A percentile compares a stretch with the other conserved stretches of the same genome.
Evolutionary conservation across 2,113 vertebrate genomes (phyloP).

Genomic region (Eonycteris spelaea): DNA sequence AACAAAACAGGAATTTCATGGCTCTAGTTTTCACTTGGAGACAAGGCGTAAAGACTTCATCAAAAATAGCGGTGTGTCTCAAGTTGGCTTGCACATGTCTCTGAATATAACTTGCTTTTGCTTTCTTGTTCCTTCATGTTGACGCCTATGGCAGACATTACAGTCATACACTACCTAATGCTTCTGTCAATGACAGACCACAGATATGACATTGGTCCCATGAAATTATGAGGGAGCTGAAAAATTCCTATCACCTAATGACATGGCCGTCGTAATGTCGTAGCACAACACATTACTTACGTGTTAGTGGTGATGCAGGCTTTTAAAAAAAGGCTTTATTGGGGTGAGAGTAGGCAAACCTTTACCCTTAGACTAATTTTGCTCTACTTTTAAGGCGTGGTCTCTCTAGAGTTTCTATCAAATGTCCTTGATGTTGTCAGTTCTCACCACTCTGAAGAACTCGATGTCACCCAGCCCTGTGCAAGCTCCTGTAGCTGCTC

Average conservation of each 20-base stretch:
- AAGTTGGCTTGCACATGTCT: constrained; percentile 30
- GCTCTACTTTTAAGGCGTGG: neutral
- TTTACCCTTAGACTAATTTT: neutral
- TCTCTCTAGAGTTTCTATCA: neutral
- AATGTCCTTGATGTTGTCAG: neutral
- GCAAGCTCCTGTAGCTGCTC: neutral
- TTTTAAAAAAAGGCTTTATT: neutral
- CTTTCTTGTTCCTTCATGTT: neutral
- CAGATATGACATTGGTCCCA: neutral
- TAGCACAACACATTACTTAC: too few species aligned
- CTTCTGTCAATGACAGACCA: neutral
- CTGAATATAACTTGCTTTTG: neutral
- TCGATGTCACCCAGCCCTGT: neutral
- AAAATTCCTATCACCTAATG: neutral
- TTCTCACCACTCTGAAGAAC: neutral
- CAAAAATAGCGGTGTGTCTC: constrained; percentile 60
- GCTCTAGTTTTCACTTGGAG: constrained; percentile 81
- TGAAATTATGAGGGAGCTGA: neutral
- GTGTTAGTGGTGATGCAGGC: neutral
- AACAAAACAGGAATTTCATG: constrained; percentile 91
- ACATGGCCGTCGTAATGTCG: too few species aligned
- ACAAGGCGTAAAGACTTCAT: constrained; percentile 77
- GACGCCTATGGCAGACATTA: neutral
- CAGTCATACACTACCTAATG: neutral
- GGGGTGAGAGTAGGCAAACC: neutral